Evolutionary conservation across 2,113 vertebrate genomes (phyloP).

Genomic region (Falcunculus frontatus): DNA sequence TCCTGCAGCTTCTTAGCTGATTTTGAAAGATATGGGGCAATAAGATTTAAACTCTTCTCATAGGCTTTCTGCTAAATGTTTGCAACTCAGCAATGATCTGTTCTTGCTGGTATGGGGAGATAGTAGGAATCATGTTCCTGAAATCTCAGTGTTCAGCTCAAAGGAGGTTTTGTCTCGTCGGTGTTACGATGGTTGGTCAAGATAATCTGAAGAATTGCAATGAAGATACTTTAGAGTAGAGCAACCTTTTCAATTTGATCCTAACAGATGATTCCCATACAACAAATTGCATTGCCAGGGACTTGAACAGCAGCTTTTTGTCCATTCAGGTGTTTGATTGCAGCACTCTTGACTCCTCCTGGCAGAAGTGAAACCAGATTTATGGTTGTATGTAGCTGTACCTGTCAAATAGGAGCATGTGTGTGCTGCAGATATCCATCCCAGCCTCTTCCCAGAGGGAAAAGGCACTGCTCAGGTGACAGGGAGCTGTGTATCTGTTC

Average conservation of each 20-base stretch:
- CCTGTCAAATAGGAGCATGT: background rate
- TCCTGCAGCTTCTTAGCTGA: background rate
- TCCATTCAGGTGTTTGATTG: background rate
- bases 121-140: background rate
- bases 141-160: background rate
- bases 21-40: background rate
- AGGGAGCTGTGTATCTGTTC: background rate
- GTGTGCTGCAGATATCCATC: background rate
- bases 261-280: background rate
- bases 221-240: background rate
- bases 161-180: background rate
- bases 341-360: background rate
- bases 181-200: background rate
- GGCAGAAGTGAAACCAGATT: background rate
- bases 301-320: background rate
- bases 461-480: background rate
- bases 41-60: background rate
- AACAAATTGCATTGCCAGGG: background rate
- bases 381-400: background rate
- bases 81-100: background rate
- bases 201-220: slow-evolving; percentile 3
- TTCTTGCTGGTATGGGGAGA: background rate
- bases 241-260: background rate
- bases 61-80: background rate
- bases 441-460: background rate